Base-by-base conservation (phyloP, 2,888 invertebrate species). In the Cephus spinipes region DNA sequence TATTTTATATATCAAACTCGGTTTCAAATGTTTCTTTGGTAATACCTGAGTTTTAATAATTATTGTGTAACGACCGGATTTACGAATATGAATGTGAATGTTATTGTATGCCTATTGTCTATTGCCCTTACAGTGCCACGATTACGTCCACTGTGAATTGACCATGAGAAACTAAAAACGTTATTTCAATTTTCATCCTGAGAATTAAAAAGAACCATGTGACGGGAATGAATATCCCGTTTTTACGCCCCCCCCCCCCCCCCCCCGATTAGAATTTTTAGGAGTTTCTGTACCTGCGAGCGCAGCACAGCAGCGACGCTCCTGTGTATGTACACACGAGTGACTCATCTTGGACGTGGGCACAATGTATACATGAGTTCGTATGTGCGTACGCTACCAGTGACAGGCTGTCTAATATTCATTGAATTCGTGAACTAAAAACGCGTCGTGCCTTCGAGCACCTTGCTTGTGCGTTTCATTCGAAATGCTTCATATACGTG, bases 201-300 rank as follows among this genome's bases (percentile, higher is more conserved):
- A 6, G 6, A 12, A 9, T 23, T 4, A 23, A 55, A 55, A 9
- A 6, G 9, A 9, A 23, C 9, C 23, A 23, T 40, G 23, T 55
- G 40, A 55, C 23, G 77, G 75, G 75, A n/a, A 81, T 81, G 76
- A n/a, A 81, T 79, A 32, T 69, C 77, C 76, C 35, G 34, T 34
- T 34, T 34, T 11, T 34, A 34, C 34, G 9, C 0, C 0, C 32
- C 32, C 33, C 1, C 33, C 11, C 34, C 0, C 0, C 32, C 32
- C 33, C 1, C 33, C 11, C 34, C 34, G 35, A 35, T 55, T 55
- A 55, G 1, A 55, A 55, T 55, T 55, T 23, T 23, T 6, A 55
- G 23, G 9, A 55, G 23, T 55, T 40, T 55, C 23, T 23, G 40
- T 55, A 23, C 23, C 40, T 2, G 6, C 40, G 15, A 55, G 40